Conservation (phyloP, 2,113 vertebrate genomes). For the Phyllopteryx taeniolatus region DNA sequence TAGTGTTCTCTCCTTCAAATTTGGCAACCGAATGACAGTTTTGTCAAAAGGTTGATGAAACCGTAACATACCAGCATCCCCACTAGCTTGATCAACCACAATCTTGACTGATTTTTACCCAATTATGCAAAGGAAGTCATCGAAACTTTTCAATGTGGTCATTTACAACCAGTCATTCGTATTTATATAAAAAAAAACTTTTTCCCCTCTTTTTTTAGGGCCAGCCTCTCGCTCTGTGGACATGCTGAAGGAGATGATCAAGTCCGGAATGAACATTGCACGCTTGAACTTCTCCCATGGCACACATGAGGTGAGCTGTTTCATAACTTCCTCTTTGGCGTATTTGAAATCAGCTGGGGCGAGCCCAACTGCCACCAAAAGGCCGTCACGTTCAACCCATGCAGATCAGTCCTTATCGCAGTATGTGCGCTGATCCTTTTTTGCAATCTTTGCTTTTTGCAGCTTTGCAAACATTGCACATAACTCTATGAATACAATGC, state of each 20-base stretch:
- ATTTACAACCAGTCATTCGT: too few species aligned
- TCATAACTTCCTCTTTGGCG: not conserved
- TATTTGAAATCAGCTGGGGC: not conserved
- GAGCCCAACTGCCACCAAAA: constrained; percentile 5
- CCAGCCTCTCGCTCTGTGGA: constrained; percentile 92
- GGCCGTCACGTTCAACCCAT: constrained; percentile 5
- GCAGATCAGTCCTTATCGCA: constrained; percentile 43
- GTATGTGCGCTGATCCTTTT: not conserved
- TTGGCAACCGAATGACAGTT: too few species aligned
- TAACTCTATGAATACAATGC: not conserved
- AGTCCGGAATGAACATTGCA: constrained; percentile 98
- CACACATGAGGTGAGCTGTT: constrained; percentile 83
- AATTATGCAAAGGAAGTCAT: too few species aligned
- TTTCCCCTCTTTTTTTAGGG: constrained; percentile 66
- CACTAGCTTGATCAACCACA: too few species aligned
- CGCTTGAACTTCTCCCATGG: constrained; percentile 98
- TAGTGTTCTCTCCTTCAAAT: too few species aligned
- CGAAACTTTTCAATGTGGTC: too few species aligned
- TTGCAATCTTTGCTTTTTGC: not conserved
- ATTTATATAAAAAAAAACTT: not conserved
- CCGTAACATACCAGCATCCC: too few species aligned
- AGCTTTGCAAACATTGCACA: constrained; percentile 4
- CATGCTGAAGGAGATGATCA: constrained; percentile 95
- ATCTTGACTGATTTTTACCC: too few species aligned
- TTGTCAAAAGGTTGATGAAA: too few species aligned